phyloP scores from a whole-genome alignment of 2,888 invertebrate species.

The Melanargia galathea region DNA sequence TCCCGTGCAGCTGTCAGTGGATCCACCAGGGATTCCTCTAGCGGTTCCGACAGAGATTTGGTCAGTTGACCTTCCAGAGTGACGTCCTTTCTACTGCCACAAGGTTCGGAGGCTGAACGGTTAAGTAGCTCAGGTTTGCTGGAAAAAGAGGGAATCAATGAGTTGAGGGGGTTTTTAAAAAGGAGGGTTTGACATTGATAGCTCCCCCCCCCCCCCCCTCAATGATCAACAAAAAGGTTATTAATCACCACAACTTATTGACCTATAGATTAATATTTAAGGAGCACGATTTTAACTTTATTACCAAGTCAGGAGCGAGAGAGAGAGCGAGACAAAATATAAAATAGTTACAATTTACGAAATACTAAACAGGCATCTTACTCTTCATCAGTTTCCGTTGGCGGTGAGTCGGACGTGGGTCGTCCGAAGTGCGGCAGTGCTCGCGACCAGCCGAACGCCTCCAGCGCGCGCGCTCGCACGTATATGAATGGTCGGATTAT shows the following conservation, averaged over 20 bases:
- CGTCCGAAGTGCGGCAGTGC: slow-evolving; percentile 86
- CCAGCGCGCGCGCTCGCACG: slow-evolving; percentile 89
- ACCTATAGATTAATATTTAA: too few species aligned
- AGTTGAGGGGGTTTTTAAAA: neutral
- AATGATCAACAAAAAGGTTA: too few species aligned
- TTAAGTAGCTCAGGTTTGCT: slow-evolving; percentile 56
- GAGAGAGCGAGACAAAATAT: too few species aligned
- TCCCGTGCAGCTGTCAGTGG: slow-evolving; percentile 58
- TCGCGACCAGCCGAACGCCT: slow-evolving; percentile 88
- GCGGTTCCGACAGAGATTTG: slow-evolving; percentile 42
- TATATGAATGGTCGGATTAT: slow-evolving; percentile 94
- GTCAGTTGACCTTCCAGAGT: slow-evolving; percentile 38
- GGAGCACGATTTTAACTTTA: too few species aligned
- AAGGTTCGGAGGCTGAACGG: slow-evolving; percentile 55
- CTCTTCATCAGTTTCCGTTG: slow-evolving; percentile 17
- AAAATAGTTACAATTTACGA: too few species aligned
- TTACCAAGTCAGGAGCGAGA: too few species aligned
- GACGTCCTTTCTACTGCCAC: slow-evolving; percentile 46
- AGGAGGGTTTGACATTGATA: too few species aligned
- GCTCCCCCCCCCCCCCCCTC: too few species aligned
- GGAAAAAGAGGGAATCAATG: slow-evolving; percentile 29
- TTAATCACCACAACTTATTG: too few species aligned
- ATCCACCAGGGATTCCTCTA: slow-evolving; percentile 29
- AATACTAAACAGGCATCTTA: too few species aligned
- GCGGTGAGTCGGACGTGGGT: slow-evolving; percentile 27